Evolutionary conservation across 2,888 invertebrate genomes (phyloP).

Genomic region (Prosopocoilus inquinatus): DNA sequence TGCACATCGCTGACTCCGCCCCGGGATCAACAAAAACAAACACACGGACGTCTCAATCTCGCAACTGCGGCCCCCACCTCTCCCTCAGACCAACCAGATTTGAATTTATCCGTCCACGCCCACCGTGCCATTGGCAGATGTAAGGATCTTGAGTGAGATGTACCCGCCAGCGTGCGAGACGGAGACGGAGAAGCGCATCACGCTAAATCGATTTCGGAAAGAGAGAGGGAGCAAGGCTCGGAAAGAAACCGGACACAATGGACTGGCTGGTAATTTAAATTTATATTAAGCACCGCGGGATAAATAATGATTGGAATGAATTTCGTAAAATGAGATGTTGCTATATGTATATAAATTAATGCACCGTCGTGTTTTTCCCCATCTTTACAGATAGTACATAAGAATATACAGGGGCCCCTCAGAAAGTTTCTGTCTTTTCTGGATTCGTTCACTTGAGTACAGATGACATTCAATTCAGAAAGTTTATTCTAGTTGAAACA

Average conservation of each 20-base stretch:
- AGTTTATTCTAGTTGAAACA: too few species aligned
- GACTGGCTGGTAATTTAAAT: constrained; percentile 12
- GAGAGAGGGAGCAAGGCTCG: constrained; percentile 6
- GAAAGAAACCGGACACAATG: neutral
- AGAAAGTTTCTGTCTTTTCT: too few species aligned
- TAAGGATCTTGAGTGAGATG: constrained; percentile 26
- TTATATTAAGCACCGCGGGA: constrained; percentile 12
- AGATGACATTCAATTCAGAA: too few species aligned
- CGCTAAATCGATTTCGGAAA: constrained; percentile 24
- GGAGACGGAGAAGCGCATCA: constrained; percentile 8
- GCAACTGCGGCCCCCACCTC: constrained; percentile 38
- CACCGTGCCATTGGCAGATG: constrained; percentile 42
- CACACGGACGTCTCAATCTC: constrained; percentile 53
- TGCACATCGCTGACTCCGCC: constrained; percentile 44
- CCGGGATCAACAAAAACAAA: constrained; percentile 46
- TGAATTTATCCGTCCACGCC: constrained; percentile 37
- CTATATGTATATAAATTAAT: too few species aligned
- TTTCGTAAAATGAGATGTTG: constrained; percentile 6
- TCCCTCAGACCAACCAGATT: constrained; percentile 34
- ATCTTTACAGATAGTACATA: too few species aligned
- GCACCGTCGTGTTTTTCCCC: too few species aligned
- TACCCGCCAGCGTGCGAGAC: constrained; percentile 21
- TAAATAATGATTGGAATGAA: too few species aligned
- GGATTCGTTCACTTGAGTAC: too few species aligned
- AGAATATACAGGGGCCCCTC: too few species aligned